Evolutionary conservation across 1,140 invertebrate species (phyloP).

Genomic region (Linepithema humile): DNA sequence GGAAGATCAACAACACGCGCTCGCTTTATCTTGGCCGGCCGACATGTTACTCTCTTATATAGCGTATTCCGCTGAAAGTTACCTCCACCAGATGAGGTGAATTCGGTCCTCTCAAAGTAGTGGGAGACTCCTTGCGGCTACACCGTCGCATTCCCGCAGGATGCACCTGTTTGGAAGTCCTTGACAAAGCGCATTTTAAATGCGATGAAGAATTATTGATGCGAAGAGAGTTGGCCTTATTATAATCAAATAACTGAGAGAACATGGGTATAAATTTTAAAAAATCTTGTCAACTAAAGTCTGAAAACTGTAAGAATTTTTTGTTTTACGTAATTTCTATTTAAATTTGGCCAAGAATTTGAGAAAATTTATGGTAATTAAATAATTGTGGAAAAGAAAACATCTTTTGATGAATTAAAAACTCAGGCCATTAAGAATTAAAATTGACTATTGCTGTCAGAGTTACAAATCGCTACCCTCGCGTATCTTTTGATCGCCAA

Average conservation of each 20-base stretch:
- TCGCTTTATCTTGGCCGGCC: constrained; percentile 81
- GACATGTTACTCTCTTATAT: constrained; percentile 83
- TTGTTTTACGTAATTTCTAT: too few species aligned
- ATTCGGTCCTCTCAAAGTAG: constrained; percentile 52
- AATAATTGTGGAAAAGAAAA: too few species aligned
- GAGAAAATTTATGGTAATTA: too few species aligned
- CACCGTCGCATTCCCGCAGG: not conserved
- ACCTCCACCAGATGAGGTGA: constrained; percentile 76
- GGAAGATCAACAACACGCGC: constrained; percentile 79
- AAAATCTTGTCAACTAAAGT: not conserved
- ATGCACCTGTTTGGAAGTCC: constrained; percentile 22
- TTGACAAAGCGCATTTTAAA: not conserved
- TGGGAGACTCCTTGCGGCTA: constrained; percentile 42
- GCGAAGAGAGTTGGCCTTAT: not conserved
- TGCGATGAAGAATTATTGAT: not conserved
- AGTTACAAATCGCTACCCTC: too few species aligned
- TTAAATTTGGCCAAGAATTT: too few species aligned
- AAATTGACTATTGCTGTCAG: too few species aligned
- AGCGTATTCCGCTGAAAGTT: constrained; percentile 82
- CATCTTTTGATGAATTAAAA: not conserved
- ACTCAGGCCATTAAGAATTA: too few species aligned
- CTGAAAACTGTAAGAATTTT: too few species aligned
- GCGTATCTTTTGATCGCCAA: too few species aligned
- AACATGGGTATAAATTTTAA: not conserved
- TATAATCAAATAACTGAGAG: not conserved